phyloP scores from a whole-genome alignment of 2,888 invertebrate genomes.

The Tenthredo amoena region DNA sequence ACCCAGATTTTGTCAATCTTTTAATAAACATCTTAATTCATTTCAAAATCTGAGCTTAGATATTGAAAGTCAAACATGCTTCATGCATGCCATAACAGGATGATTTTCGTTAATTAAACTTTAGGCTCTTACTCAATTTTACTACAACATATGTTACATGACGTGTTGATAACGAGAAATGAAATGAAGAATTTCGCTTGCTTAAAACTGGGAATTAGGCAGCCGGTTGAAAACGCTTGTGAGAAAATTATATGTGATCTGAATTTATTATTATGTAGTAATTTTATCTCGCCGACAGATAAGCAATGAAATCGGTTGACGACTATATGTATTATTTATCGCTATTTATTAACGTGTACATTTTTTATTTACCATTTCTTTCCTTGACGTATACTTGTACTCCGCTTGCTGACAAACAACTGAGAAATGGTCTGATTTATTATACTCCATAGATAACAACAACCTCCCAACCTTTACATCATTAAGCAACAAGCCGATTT shows the following conservation, averaged over 20 bases:
- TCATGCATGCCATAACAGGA: neutral
- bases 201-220: neutral
- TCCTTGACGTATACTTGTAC: neutral
- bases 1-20: neutral
- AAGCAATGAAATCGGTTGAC: neutral
- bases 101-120: neutral
- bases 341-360: neutral
- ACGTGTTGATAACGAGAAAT: neutral
- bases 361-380: neutral
- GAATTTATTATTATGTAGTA: neutral
- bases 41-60: neutral
- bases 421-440: conserved; percentile 12
- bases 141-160: neutral
- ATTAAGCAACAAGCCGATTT: neutral
- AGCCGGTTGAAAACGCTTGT: neutral
- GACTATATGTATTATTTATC: neutral
- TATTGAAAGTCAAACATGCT: neutral
- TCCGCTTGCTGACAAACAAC: neutral
- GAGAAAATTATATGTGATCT: neutral
- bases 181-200: neutral
- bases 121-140: neutral
- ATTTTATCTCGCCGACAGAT: neutral
- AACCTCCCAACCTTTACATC: neutral
- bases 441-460: neutral
- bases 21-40: neutral